A percentile compares a stretch with the other conserved stretches of the same genome.
phyloP scores from a whole-genome alignment of 1,140 invertebrate genomes.

The Ladona fulva region DNA sequence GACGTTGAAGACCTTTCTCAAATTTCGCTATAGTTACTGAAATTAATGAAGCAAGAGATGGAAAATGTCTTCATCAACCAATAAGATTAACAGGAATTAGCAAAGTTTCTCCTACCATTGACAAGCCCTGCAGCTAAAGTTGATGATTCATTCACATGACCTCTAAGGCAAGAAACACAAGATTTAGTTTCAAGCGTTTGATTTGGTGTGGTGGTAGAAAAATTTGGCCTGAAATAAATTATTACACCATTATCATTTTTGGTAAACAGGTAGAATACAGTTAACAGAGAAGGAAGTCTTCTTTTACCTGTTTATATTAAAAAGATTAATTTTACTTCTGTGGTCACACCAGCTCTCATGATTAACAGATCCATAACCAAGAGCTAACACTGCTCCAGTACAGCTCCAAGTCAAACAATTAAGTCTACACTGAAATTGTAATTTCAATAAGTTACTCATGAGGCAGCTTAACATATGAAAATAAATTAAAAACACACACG shows the following conservation, averaged over 20 bases:
- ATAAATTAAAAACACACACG: too few relatives aligned
- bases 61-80: too few relatives aligned
- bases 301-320: constrained; percentile 28
- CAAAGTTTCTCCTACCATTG: constrained; percentile 30
- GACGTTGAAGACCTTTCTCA: too few relatives aligned
- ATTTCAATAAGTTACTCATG: constrained; percentile 15
- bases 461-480: neutral
- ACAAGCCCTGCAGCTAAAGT: constrained; percentile 37
- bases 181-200: constrained; percentile 34
- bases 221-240: constrained; percentile 27
- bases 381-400: constrained; percentile 35
- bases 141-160: constrained; percentile 38
- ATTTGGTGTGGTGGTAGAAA: constrained; percentile 27
- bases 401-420: constrained; percentile 36
- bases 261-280: neutral
- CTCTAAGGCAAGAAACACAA: constrained; percentile 34
- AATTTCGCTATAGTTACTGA: too few relatives aligned
- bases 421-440: constrained; percentile 34
- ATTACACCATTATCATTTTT: neutral
- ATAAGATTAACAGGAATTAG: too few relatives aligned
- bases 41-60: too few relatives aligned
- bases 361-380: constrained; percentile 30
- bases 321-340: constrained; percentile 34
- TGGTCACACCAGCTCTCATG: constrained; percentile 39
- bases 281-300: neutral